Conservation (phyloP, 1,140 invertebrate species). For the Mactra quadrangularis region DNA sequence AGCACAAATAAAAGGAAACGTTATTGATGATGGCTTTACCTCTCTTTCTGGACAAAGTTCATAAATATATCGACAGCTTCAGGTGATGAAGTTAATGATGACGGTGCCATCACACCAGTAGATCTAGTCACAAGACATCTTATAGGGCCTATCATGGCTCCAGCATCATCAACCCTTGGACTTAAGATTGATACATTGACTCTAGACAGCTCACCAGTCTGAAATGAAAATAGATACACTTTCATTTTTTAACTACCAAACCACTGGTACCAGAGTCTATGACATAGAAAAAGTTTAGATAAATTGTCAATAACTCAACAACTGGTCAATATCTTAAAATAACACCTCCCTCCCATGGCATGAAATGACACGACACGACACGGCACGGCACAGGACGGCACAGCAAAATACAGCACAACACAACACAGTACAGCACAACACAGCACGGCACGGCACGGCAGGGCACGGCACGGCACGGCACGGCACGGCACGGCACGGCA, state of each 20-base stretch:
- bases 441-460: no score
- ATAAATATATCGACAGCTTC: constrained; percentile 2
- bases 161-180: not conserved
- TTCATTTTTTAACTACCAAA: not conserved
- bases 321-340: no score
- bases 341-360: no score
- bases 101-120: not conserved
- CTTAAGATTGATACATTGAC: not conserved
- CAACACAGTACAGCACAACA: no score
- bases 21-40: no score
- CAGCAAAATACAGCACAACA: no score
- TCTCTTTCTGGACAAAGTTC: not conserved
- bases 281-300: not conserved
- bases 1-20: no score
- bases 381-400: no score
- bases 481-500: no score
- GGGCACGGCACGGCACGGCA: no score
- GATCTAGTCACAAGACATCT: not conserved
- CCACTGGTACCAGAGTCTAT: not conserved
- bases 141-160: not conserved
- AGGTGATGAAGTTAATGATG: not conserved
- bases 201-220: not conserved
- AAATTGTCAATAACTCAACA: no score
- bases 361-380: no score
- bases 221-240: not conserved